Base-by-base conservation (phyloP, 2,113 vertebrate species). In the Xiphophorus maculatus region DNA sequence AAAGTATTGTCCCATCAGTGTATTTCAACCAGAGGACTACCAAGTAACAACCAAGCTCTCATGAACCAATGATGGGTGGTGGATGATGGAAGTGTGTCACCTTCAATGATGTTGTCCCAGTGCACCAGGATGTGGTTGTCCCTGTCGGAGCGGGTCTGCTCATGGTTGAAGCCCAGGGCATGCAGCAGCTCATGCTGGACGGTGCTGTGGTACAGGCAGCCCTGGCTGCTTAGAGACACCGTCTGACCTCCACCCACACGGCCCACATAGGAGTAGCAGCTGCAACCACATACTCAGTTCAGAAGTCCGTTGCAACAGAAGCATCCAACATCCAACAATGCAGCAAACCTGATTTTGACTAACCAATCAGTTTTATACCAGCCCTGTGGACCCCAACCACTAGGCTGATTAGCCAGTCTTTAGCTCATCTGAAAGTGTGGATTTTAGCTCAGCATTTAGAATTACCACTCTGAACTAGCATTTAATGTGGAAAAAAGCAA, bases 141-240 rank as follows among this genome's bases (percentile, higher is more conserved):
- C 22, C 94, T 87, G 91, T 95, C 94, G 0, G 82, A 90, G 17
- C 93, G 90, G 0, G 88, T 91, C 79, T 95, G 94, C 2, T 95
- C 93, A 0, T 95, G 94, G 88, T 94, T 90, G 73, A 94, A 94
- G 42, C 94, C 94, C 0, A 94, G 83, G 3, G 92, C 90, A 5
- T 95, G 94, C 13, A 95, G 83, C 35, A 94, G 72, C 76, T 95
- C 94, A 3, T 94, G 94, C 40, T 92, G 92, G 27, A 93, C 78
- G 0, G 91, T 77, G 19, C 77, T 8, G 25, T 88, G 84, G 83
- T 86, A 88, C 5, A 94, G 29, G 19, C 93, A 94, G 0, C 90
- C 91, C 0, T 40, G 3, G 1, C 75, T 83, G 27, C 8, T 25
- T 79, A 94, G 81, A 68, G 94, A 95, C 77, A 94, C 71, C 0